phyloP scores from a whole-genome alignment of 2,797 vertebrate species.

The Acrossocheilus fasciatus region DNA sequence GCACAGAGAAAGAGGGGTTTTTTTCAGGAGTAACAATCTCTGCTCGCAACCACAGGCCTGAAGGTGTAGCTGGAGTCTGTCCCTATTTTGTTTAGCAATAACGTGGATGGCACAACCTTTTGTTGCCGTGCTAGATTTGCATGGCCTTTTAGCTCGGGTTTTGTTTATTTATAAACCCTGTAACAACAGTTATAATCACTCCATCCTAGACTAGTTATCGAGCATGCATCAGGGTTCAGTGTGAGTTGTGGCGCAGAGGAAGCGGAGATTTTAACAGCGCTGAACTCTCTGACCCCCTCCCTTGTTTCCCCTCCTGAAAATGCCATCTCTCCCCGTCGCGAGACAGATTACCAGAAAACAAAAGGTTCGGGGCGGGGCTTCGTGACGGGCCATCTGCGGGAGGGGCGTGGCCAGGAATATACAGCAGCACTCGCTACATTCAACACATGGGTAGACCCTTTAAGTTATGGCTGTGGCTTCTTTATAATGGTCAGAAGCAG shows the following conservation, averaged over 20 bases:
- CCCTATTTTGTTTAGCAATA: background rate
- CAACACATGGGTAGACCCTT: slow-evolving; percentile 3
- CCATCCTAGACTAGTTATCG: background rate
- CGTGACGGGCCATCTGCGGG: slow-evolving; percentile 74
- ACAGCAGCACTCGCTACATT: background rate
- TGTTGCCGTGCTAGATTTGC: slow-evolving; percentile 31
- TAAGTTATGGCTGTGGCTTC: background rate
- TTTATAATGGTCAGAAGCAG: background rate
- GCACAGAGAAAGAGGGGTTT: background rate
- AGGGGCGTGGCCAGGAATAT: slow-evolving; percentile 11
- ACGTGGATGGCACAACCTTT: slow-evolving; percentile 9
- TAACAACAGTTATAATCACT: background rate
- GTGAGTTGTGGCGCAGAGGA: slow-evolving; percentile 48
- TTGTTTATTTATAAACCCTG: background rate
- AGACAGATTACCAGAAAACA: slow-evolving; percentile 79
- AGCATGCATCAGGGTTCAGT: background rate
- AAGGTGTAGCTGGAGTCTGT: background rate
- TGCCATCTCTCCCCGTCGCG: slow-evolving; percentile 66
- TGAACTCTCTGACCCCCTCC: slow-evolving; percentile 62
- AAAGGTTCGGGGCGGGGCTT: slow-evolving; percentile 78
- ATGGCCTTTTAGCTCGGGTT: background rate
- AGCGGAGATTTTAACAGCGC: slow-evolving; percentile 46
- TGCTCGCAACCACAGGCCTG: slow-evolving; percentile 50
- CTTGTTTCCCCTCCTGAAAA: slow-evolving; percentile 67
- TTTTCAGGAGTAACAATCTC: slow-evolving; percentile 40